These are phyloP conservation scores for Scaptomyza hsui DNA, from an alignment of 1,140 invertebrate genomes.

Conservation along the genomic window DNA sequence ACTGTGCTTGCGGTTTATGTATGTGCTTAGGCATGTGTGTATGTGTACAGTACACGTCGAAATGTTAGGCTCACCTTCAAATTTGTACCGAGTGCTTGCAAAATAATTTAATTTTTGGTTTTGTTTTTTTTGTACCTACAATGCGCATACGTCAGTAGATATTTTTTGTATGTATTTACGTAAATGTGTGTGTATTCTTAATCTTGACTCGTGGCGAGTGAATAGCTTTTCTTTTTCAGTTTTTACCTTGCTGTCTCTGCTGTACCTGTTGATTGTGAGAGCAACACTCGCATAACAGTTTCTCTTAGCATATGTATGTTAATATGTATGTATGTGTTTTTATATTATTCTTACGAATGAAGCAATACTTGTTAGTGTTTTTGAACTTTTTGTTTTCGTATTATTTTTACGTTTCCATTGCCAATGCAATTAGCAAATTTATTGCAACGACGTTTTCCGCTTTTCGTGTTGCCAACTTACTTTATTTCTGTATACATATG, in stretches of 20 bases:
- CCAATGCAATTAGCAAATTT: slow-evolving; percentile 72
- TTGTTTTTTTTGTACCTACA: slow-evolving; percentile 18
- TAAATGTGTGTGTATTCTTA: slow-evolving; percentile 14
- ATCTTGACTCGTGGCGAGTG: slow-evolving; percentile 32
- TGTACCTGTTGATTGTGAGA: slow-evolving; percentile 48
- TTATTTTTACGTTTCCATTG: slow-evolving; percentile 62
- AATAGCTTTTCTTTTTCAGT: slow-evolving; percentile 32
- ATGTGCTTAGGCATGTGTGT: slow-evolving; percentile 4
- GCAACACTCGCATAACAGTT: slow-evolving; percentile 21
- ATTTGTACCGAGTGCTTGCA: slow-evolving; percentile 35
- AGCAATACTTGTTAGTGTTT: slow-evolving; percentile 71
- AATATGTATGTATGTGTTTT: not conserved
- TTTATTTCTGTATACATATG: slow-evolving; percentile 11
- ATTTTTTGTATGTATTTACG: not conserved
- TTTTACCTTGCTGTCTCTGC: slow-evolving; percentile 15
- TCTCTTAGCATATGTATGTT: slow-evolving; percentile 20
- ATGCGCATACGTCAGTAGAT: slow-evolving; percentile 16
- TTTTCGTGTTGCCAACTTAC: slow-evolving; percentile 45
- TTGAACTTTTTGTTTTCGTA: slow-evolving; percentile 60
- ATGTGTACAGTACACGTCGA: slow-evolving; percentile 41
- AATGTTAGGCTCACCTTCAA: slow-evolving; percentile 49
- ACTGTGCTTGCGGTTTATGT: slow-evolving; percentile 21
- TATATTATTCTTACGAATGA: slow-evolving; percentile 55
- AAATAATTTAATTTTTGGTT: slow-evolving; percentile 40
- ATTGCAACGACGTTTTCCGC: slow-evolving; percentile 63